Evolutionary conservation across 2,113 vertebrate genomes (phyloP).

Genomic region (Notothenia coriiceps): DNA sequence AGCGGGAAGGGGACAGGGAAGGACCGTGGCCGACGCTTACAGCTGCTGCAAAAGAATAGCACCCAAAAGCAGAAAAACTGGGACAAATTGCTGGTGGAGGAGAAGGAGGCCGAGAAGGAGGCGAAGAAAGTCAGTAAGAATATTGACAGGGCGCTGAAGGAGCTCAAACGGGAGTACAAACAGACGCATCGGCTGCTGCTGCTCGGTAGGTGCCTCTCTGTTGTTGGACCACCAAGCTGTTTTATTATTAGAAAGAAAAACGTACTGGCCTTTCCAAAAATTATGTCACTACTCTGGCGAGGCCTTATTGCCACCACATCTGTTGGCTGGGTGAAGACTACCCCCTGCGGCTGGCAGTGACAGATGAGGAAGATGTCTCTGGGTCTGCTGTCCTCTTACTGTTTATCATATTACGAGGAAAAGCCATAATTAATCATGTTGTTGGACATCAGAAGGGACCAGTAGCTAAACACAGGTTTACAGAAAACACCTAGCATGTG

Average conservation of each 20-base stretch:
- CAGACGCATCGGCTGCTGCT: conserved; percentile 95
- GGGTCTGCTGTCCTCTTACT: conserved; percentile 30
- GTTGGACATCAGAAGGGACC: neutral
- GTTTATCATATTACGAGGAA: neutral
- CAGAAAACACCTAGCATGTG: conserved; percentile 7
- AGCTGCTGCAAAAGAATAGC: conserved; percentile 81
- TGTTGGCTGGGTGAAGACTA: conserved; percentile 55
- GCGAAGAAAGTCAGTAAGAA: conserved; percentile 93
- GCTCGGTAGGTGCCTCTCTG: conserved; percentile 87
- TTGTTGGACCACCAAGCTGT: conserved; percentile 29
- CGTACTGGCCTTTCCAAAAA: conserved; percentile 54
- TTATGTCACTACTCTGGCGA: conserved; percentile 58
- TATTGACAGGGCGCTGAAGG: conserved; percentile 92
- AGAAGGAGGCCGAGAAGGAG: conserved; percentile 93
- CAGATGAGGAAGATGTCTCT: conserved; percentile 49
- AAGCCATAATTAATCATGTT: neutral
- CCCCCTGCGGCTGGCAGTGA: conserved; percentile 58
- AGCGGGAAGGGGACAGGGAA: conserved; percentile 76
- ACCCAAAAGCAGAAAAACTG: conserved; percentile 87
- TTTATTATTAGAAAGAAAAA: conserved; percentile 66
- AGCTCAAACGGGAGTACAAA: conserved; percentile 94
- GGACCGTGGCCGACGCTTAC: conserved; percentile 80
- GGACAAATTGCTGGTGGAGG: conserved; percentile 91
- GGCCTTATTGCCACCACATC: conserved; percentile 72
- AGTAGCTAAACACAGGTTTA: conserved; percentile 1